phyloP scores from a whole-genome alignment of 2,888 invertebrate genomes.

The Blastobasis lacticolella region DNA sequence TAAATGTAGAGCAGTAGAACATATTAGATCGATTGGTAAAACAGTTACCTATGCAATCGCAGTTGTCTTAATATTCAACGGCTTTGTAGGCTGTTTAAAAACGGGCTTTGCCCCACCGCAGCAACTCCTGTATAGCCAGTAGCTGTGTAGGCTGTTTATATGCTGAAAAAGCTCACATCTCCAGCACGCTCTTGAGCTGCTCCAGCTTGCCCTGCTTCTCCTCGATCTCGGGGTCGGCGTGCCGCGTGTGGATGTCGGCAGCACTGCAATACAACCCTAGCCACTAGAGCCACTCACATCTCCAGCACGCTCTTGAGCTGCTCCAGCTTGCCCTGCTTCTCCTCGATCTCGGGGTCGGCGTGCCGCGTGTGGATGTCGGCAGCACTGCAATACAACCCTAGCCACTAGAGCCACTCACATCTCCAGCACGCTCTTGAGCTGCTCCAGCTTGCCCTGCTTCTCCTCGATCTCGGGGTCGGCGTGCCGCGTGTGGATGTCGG shows the following conservation, averaged over 20 bases:
- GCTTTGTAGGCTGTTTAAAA: no score
- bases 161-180: slow-evolving; percentile 83
- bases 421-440: slow-evolving; percentile 98
- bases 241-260: slow-evolving; percentile 90
- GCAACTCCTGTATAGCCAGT: no score
- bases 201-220: slow-evolving; percentile 98
- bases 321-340: slow-evolving; percentile 96
- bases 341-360: slow-evolving; percentile 94
- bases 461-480: slow-evolving; percentile 96
- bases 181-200: slow-evolving; percentile 98
- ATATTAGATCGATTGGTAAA: no score
- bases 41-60: no score
- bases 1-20: no score
- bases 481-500: slow-evolving; percentile 90
- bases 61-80: no score
- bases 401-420: slow-evolving; percentile 79
- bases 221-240: slow-evolving; percentile 93
- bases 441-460: slow-evolving; percentile 96
- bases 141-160: no score
- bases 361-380: slow-evolving; percentile 91
- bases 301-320: slow-evolving; percentile 99
- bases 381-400: background rate
- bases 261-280: background rate
- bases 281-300: slow-evolving; percentile 79
- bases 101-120: no score